Evolutionary conservation across 2,797 vertebrate genomes (phyloP).

Genomic region (Pempheris klunzingeri): DNA sequence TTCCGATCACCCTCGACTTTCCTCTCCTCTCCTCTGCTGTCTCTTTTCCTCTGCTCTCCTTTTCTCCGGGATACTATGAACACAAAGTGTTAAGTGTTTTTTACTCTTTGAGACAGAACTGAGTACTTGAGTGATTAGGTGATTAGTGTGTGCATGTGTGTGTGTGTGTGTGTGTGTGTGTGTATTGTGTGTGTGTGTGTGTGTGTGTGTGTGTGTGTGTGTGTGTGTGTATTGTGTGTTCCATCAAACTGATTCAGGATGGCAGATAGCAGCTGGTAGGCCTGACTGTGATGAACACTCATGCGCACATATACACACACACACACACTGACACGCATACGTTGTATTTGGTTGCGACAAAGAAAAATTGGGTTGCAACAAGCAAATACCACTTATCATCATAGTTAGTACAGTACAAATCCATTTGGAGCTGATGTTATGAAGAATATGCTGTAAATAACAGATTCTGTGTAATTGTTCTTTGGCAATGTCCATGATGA

Average conservation of each 20-base stretch:
- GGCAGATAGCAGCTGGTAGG: constrained; percentile 67
- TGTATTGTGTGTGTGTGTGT: constrained; percentile 16
- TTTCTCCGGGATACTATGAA: constrained; percentile 39
- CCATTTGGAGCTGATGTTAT: constrained; percentile 43
- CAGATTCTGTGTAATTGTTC: constrained; percentile 46
- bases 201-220: neutral
- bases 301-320: no score
- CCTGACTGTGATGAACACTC: constrained; percentile 54
- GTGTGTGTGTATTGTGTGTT: constrained; percentile 32
- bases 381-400: constrained; percentile 51
- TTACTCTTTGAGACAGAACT: constrained; percentile 52
- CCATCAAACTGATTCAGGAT: constrained; percentile 60
- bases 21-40: constrained; percentile 5
- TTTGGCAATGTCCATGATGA: constrained; percentile 31
- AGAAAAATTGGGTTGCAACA: constrained; percentile 43
- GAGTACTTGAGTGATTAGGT: constrained; percentile 61
- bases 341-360: no score
- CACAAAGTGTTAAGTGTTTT: constrained; percentile 39
- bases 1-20: constrained; percentile 18
- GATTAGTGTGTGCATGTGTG: constrained; percentile 32
- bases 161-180: neutral
- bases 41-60: constrained; percentile 4
- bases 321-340: no score
- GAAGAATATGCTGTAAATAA: constrained; percentile 44
- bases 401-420: constrained; percentile 48